phyloP scores from a whole-genome alignment of 2,113 vertebrate species.

The Pseudorasbora parva region DNA sequence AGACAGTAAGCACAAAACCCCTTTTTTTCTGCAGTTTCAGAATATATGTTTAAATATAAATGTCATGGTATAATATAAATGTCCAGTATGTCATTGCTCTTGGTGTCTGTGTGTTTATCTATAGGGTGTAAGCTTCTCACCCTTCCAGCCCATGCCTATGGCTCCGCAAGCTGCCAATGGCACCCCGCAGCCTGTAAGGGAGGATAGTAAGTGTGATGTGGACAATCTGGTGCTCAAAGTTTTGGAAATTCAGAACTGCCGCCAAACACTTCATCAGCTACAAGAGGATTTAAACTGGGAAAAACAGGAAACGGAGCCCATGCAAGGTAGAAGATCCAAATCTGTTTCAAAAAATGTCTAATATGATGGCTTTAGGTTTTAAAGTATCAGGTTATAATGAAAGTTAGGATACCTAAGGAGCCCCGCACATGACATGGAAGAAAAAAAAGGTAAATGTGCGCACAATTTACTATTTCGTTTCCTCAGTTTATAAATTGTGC shows the following conservation, averaged over 20 bases:
- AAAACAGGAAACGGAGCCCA: conserved; percentile 69
- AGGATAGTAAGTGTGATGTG: conserved; percentile 42
- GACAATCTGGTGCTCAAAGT: conserved; percentile 70
- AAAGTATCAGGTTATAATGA: too few relatives aligned
- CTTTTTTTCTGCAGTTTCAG: neutral
- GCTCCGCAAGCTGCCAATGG: conserved; percentile 10
- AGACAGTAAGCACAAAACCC: conserved; percentile 57
- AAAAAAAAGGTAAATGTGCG: too few relatives aligned
- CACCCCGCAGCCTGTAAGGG: neutral
- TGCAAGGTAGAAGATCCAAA: conserved; percentile 63
- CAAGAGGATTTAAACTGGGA: conserved; percentile 79
- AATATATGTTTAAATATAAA: neutral
- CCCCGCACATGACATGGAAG: too few relatives aligned
- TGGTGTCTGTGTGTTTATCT: neutral
- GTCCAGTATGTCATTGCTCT: neutral
- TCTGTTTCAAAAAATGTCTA: too few relatives aligned
- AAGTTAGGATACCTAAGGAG: too few relatives aligned
- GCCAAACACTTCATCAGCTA: conserved; percentile 72
- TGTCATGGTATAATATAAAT: neutral
- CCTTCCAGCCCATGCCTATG: neutral
- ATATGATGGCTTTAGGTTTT: neutral
- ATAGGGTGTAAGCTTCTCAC: neutral
- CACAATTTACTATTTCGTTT: too few relatives aligned
- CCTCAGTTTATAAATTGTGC: too few relatives aligned
- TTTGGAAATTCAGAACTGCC: conserved; percentile 67